These are phyloP conservation scores for Palaemon carinicauda DNA, from an alignment of 1,140 invertebrate species.

Conservation along the genomic window DNA sequence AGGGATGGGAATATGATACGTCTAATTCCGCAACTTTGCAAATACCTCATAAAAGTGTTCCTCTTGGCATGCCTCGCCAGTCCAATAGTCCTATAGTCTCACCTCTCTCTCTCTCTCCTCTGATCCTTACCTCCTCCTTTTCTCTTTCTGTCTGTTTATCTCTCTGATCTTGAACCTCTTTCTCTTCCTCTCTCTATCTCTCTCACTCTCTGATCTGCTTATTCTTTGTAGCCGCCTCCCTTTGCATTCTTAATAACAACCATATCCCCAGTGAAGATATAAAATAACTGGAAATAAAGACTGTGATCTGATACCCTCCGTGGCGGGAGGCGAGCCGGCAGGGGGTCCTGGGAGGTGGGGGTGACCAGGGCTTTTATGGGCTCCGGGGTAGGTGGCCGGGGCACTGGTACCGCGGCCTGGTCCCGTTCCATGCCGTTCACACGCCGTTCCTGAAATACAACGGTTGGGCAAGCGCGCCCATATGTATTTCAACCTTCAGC, in stretches of 20 bases:
- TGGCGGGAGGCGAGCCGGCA: slow-evolving; percentile 30
- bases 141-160: no score
- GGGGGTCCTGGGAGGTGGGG: slow-evolving; percentile 34
- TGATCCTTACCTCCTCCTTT: no score
- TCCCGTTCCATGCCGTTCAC: slow-evolving; percentile 23
- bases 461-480: background rate
- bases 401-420: slow-evolving; percentile 27
- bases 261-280: slow-evolving; percentile 25
- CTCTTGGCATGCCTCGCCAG: no score
- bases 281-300: slow-evolving; percentile 53
- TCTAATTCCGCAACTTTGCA: no score
- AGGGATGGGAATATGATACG: background rate
- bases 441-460: background rate
- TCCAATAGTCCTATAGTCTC: no score
- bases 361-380: background rate
- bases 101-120: no score
- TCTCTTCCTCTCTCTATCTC: no score
- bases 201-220: background rate
- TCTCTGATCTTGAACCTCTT: no score
- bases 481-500: background rate
- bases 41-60: no score
- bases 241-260: background rate
- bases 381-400: slow-evolving; percentile 2
- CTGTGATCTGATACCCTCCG: slow-evolving; percentile 46
- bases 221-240: background rate